Evolutionary conservation across 2,888 invertebrate species (phyloP), one percentile per base, ranked within the genome.

Genomic region (Buathra laborator): DNA sequence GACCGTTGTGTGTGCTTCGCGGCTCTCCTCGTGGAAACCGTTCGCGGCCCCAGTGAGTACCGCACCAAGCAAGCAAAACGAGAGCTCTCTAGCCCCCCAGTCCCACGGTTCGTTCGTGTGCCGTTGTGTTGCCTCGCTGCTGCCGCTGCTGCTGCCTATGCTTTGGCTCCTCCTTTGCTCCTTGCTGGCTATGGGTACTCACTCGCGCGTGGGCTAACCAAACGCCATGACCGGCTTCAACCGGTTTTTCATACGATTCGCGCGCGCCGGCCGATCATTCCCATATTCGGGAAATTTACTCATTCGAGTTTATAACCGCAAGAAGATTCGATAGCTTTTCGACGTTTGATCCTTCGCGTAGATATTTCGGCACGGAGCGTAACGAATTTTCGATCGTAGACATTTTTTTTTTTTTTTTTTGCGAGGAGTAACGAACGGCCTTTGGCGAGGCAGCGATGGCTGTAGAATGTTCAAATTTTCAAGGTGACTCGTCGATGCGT

Each of bases 231-330:
- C 87, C 88, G 87, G 87, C 86, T 86, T 88, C 84, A 90, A 90
- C 90, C 90, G 90, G 89, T 91, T 90, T 87, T 74, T 86, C 80
- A 84, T 84, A 32, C 79, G 77, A 85, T 85, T 87, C 83, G 81
- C 85, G 80, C 81, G 46, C n/a, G 59, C 56, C 48, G 83, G 71
- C 70, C 82, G 64, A 75, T 82, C 86, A 76, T 89, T 87, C 77
- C 89, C 90, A 89, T 90, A 90, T 91, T 90, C 87, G 89, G 90
- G 68, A 88, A 88, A 90, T 89, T 89, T 88, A 79, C 79, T 67
- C 77, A 70, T 82, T 79, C 85, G 81, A 29, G 46, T 78, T 68
- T 51, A 24, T 24, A 10, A 12, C 16, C 29, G 14, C 44, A 10
- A 12, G 19, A 44, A 14, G 19, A 19, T 74, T 16, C n/a, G 14